Evolutionary conservation across 1,140 invertebrate genomes (phyloP).

Genomic region (Macrocentrus cingulum): DNA sequence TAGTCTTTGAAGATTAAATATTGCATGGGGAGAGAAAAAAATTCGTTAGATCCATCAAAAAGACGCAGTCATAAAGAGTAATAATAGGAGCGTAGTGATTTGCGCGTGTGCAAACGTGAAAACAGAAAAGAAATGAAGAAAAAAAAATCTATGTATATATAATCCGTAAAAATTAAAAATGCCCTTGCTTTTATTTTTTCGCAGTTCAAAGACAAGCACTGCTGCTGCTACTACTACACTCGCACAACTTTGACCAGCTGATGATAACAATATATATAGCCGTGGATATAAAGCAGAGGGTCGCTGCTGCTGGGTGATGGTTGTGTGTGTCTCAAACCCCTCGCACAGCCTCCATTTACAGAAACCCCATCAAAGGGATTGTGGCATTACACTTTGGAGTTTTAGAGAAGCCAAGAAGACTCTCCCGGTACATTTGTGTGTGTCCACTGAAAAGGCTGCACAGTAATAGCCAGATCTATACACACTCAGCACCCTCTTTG

Average conservation of each 20-base stretch:
- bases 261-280: constrained; percentile 1
- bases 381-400: constrained; percentile 53
- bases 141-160: constrained; percentile 33
- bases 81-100: background rate
- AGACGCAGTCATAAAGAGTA: background rate
- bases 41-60: background rate
- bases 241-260: too few species aligned
- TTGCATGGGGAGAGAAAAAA: background rate
- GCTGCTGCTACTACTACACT: too few species aligned
- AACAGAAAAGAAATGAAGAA: constrained; percentile 11
- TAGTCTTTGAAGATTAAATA: constrained; percentile 31
- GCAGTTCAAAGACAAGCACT: constrained; percentile 37
- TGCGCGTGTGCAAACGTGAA: background rate
- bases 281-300: constrained; percentile 5
- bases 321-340: constrained; percentile 10
- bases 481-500: background rate
- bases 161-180: constrained; percentile 60
- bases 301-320: constrained; percentile 3
- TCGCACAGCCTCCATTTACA: constrained; percentile 51
- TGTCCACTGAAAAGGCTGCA: background rate
- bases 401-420: constrained; percentile 40
- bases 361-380: constrained; percentile 61
- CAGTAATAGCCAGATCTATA: background rate
- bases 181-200: constrained; percentile 36
- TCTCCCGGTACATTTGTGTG: too few species aligned